Percentiles rank a stretch among this genome's conserved stretches.
Conservation (phyloP, 2,797 vertebrate genomes). For the Smutsia temminckii region DNA sequence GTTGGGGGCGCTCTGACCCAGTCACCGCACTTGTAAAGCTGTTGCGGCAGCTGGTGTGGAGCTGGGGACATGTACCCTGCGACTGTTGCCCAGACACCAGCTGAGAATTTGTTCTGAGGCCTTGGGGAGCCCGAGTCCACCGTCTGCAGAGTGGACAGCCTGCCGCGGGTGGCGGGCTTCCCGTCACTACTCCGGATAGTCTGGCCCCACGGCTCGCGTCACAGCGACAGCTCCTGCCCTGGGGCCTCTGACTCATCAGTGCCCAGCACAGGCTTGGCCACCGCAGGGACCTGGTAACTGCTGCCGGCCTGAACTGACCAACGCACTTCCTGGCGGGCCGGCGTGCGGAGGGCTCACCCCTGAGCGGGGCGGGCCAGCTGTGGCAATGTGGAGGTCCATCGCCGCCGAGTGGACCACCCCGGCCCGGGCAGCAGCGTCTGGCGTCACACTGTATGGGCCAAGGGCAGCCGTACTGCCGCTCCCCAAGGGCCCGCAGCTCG, state of each 20-base stretch:
- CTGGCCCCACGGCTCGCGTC: neutral
- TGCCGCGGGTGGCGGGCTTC: rapidly evolving
- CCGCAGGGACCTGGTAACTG: neutral
- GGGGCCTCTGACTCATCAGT: no score
- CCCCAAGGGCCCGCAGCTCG: neutral
- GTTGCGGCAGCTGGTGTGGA: rapidly evolving
- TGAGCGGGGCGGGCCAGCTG: neutral
- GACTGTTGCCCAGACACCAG: rapidly evolving
- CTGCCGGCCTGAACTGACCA: rapidly evolving
- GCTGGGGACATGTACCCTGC: rapidly evolving
- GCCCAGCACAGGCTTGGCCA: neutral
- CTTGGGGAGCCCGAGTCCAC: no score
- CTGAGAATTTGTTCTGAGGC: neutral
- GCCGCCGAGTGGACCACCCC: neutral
- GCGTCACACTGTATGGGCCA: rapidly evolving
- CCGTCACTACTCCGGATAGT: neutral
- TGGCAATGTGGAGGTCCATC: rapidly evolving
- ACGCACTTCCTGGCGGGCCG: rapidly evolving
- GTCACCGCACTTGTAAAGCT: neutral
- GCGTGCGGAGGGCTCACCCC: neutral
- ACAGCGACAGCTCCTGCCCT: no score
- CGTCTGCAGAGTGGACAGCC: neutral
- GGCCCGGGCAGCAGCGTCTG: neutral
- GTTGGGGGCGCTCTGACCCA: rapidly evolving
- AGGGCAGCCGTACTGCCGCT: rapidly evolving